Evolutionary conservation across 2,797 vertebrate species (phyloP).

Genomic region (Lacerta viridis): DNA sequence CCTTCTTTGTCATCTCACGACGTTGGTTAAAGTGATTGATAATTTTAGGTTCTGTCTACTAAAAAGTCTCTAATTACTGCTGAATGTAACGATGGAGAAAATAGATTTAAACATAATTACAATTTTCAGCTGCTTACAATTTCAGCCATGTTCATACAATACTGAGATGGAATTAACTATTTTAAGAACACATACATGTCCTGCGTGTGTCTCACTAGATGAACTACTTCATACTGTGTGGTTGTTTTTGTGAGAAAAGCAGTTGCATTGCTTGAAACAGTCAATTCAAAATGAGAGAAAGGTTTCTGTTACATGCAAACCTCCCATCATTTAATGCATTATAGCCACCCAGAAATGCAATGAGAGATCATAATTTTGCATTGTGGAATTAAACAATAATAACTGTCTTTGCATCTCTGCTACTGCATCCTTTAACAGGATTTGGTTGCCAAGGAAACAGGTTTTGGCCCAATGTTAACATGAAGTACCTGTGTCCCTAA

Average conservation of each 20-base stretch:
- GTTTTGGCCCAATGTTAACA: slow-evolving; percentile 94
- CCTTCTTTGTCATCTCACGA: slow-evolving; percentile 26
- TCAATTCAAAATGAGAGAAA: slow-evolving; percentile 57
- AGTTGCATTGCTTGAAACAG: slow-evolving; percentile 67
- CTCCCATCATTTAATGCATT: slow-evolving; percentile 64
- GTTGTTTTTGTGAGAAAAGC: slow-evolving; percentile 51
- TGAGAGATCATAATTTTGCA: slow-evolving; percentile 74
- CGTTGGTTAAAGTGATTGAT: slow-evolving; percentile 49
- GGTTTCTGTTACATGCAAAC: slow-evolving; percentile 60
- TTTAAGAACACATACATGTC: slow-evolving; percentile 39
- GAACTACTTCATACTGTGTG: slow-evolving; percentile 70
- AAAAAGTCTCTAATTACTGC: slow-evolving; percentile 56
- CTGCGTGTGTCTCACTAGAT: slow-evolving; percentile 29
- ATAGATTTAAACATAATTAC: slow-evolving; percentile 60
- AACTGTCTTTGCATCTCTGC: slow-evolving; percentile 77
- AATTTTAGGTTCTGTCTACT: slow-evolving; percentile 49
- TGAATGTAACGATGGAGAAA: slow-evolving; percentile 59
- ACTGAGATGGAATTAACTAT: slow-evolving; percentile 69
- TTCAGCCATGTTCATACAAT: slow-evolving; percentile 64
- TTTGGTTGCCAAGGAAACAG: slow-evolving; percentile 96
- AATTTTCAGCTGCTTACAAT: slow-evolving; percentile 69
- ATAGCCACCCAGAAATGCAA: slow-evolving; percentile 70
- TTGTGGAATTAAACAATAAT: slow-evolving; percentile 73
- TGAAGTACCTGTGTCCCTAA: slow-evolving; percentile 87
- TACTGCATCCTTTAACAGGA: slow-evolving; percentile 84